Evolutionary conservation across 1,140 invertebrate species (phyloP).

Genomic region (silkworm (Bombyx mori)): ASM3026992v2 NC_085122.1:14042501-14043000

Average conservation of each 20-base stretch:
- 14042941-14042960: constrained; percentile 69
- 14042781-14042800: constrained; percentile 61
- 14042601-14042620: too few relatives aligned
- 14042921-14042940: constrained; percentile 31
- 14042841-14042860: constrained; percentile 70
- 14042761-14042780: constrained; percentile 31
- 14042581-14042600: too few relatives aligned
- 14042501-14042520: too few relatives aligned
- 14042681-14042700: neutral
- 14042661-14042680: neutral
- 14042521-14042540: too few relatives aligned
- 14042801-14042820: constrained; percentile 62
- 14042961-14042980: constrained; percentile 69
- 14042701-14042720: constrained; percentile 19
- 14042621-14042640: too few relatives aligned
- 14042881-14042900: constrained; percentile 66
- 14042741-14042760: constrained; percentile 31
- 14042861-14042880: constrained; percentile 69
- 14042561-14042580: too few relatives aligned
- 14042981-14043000: constrained; percentile 59
- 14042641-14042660: too few relatives aligned
- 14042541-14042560: too few relatives aligned
- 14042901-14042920: constrained; percentile 32
- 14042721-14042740: constrained; percentile 23
- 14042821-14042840: constrained; percentile 52